phyloP scores from a whole-genome alignment of 2,113 vertebrate species.

The Thomomys bottae region DNA sequence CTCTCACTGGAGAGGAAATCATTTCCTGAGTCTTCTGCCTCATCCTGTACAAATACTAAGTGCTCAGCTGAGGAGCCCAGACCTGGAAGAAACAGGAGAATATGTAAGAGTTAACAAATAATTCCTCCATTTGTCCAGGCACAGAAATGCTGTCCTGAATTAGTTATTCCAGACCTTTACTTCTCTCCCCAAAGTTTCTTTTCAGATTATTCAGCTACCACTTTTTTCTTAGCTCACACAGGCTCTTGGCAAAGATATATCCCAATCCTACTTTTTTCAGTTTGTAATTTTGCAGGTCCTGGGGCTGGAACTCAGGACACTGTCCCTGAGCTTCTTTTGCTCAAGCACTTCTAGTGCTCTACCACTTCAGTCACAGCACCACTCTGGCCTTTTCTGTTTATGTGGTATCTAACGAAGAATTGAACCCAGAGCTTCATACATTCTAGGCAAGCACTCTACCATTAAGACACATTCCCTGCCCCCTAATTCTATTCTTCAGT shows the following conservation, averaged over 20 bases:
- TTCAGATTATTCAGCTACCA: constrained; percentile 25
- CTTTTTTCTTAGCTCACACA: not conserved
- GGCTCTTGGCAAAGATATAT: not conserved
- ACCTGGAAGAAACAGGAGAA: constrained; percentile 84
- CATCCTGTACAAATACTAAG: constrained; percentile 95
- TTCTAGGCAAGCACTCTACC: no score
- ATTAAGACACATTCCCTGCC: no score
- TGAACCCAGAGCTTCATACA: no score
- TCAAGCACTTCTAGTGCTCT: no score
- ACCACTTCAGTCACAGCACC: no score
- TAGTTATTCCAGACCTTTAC: not conserved
- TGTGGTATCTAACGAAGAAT: no score
- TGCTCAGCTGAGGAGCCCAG: constrained; percentile 94
- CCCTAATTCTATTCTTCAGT: not conserved
- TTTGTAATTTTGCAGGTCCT: no score
- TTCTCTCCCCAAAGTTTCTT: not conserved
- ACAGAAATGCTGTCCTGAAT: constrained; percentile 12
- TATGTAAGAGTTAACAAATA: not conserved
- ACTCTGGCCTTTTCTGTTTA: no score
- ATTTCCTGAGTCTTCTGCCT: constrained; percentile 91
- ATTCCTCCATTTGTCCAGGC: not conserved
- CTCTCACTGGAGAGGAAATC: constrained; percentile 92
- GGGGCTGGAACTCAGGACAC: no score
- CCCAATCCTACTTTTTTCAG: not conserved
- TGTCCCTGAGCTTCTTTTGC: no score